phyloP scores from a whole-genome alignment of 2,113 vertebrate species.

The Malaclemys terrapin region DNA sequence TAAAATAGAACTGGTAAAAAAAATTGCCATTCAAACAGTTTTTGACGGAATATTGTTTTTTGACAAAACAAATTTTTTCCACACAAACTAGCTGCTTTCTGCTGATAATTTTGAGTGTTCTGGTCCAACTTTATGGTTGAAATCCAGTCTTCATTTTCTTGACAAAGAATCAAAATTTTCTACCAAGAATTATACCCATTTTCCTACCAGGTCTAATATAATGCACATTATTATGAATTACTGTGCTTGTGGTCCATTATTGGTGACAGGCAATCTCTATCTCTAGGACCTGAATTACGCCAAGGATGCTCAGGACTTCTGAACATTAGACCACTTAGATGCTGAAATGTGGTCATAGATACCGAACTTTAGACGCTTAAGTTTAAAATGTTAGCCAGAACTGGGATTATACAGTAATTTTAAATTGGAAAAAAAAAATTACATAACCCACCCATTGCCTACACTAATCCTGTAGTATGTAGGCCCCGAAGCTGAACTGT shows the following conservation, averaged over 20 bases:
- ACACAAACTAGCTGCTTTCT: not conserved
- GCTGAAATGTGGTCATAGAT: not conserved
- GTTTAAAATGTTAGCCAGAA: not conserved
- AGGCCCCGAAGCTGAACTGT: not conserved
- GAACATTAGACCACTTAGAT: not conserved
- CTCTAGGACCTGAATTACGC: not conserved
- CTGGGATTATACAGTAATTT: not conserved
- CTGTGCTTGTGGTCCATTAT: constrained; percentile 55
- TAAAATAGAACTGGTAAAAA: not conserved
- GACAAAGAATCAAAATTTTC: constrained; percentile 20
- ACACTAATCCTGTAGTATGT: not conserved
- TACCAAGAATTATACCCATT: not conserved
- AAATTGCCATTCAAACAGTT: not conserved
- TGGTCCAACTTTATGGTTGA: not conserved
- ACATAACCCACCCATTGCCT: not conserved
- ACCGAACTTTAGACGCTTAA: not conserved
- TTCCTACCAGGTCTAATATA: not conserved
- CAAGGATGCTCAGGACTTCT: not conserved
- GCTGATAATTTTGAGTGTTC: not conserved
- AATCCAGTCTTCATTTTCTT: not conserved
- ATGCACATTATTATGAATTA: constrained; percentile 53
- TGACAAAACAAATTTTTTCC: not conserved
- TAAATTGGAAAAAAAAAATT: not conserved
- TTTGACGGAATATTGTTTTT: not conserved
- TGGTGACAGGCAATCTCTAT: constrained; percentile 55